Evolutionary conservation across 1,140 invertebrate genomes (phyloP).

Genomic region (Sipha flava): DNA sequence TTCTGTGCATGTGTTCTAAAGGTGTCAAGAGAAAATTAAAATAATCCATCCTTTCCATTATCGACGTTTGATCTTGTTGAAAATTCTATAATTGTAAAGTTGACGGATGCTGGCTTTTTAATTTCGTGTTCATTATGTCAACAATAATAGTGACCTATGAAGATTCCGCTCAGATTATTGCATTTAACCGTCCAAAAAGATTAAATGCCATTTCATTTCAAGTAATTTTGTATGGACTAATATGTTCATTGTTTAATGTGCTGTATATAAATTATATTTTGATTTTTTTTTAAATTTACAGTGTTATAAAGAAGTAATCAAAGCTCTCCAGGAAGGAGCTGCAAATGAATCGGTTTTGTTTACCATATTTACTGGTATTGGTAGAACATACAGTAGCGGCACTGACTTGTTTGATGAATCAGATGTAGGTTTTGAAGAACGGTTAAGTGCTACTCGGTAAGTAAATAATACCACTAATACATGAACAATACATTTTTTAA

Average conservation of each 20-base stretch:
- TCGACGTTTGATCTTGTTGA: too few relatives aligned
- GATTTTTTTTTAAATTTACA: not conserved
- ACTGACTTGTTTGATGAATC: slow-evolving; percentile 65
- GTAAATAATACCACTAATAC: too few relatives aligned
- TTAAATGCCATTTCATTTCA: slow-evolving; percentile 67
- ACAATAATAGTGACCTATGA: not conserved
- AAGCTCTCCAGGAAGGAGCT: slow-evolving; percentile 58
- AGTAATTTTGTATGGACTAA: slow-evolving; percentile 42
- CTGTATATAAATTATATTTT: not conserved
- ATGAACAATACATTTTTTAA: not conserved
- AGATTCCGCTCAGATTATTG: slow-evolving; percentile 45
- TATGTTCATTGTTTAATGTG: not conserved
- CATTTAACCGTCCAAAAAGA: slow-evolving; percentile 60
- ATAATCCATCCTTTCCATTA: too few relatives aligned
- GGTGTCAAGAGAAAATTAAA: too few relatives aligned
- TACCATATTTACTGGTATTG: slow-evolving; percentile 65
- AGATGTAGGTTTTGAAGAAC: not conserved
- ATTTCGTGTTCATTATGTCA: not conserved
- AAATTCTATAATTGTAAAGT: too few relatives aligned
- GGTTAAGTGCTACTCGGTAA: slow-evolving; percentile 35
- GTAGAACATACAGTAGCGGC: slow-evolving; percentile 75
- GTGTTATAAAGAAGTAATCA: slow-evolving; percentile 46
- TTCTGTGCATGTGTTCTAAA: too few relatives aligned
- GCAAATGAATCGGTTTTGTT: slow-evolving; percentile 54
- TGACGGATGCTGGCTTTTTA: too few relatives aligned